phyloP scores from a whole-genome alignment of 2,888 invertebrate species.

The Apeira syringaria region DNA sequence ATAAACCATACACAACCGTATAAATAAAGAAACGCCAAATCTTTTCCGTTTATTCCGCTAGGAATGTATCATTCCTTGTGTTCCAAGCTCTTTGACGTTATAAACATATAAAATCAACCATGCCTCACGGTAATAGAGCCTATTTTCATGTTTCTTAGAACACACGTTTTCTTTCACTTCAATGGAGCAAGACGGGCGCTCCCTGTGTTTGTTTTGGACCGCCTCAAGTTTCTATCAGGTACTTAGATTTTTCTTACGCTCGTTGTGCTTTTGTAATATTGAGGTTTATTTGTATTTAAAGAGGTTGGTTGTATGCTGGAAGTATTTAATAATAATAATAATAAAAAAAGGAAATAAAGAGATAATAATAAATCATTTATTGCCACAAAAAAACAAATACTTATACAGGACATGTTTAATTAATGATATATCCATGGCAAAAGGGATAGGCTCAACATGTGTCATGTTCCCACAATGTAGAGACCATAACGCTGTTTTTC shows the following conservation, averaged over 20 bases:
- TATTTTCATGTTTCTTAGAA: not conserved
- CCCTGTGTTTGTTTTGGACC: constrained; percentile 17
- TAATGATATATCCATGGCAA: too few relatives aligned
- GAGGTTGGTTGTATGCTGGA: too few relatives aligned
- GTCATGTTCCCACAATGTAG: too few relatives aligned
- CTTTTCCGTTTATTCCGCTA: constrained; percentile 20
- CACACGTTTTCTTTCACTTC: constrained; percentile 12
- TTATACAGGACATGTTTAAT: too few relatives aligned
- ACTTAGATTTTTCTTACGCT: constrained; percentile 14
- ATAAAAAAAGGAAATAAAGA: too few relatives aligned
- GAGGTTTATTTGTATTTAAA: not conserved
- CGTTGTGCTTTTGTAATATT: constrained; percentile 4
- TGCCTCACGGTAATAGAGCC: constrained; percentile 1
- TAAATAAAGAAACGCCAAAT: constrained; percentile 27
- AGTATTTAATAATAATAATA: too few relatives aligned
- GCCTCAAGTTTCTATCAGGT: constrained; percentile 17
- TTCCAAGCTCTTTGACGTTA: constrained; percentile 7
- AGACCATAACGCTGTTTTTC: too few relatives aligned
- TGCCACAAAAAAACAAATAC: too few relatives aligned
- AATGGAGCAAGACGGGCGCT: constrained; percentile 12
- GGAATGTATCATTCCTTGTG: constrained; percentile 18
- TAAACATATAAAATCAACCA: not conserved
- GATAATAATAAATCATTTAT: too few relatives aligned
- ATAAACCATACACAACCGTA: constrained; percentile 20
- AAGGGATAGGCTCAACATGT: too few relatives aligned